Evolutionary conservation across 2,113 vertebrate genomes (phyloP).

Genomic region (Tragulus kanchil): DNA sequence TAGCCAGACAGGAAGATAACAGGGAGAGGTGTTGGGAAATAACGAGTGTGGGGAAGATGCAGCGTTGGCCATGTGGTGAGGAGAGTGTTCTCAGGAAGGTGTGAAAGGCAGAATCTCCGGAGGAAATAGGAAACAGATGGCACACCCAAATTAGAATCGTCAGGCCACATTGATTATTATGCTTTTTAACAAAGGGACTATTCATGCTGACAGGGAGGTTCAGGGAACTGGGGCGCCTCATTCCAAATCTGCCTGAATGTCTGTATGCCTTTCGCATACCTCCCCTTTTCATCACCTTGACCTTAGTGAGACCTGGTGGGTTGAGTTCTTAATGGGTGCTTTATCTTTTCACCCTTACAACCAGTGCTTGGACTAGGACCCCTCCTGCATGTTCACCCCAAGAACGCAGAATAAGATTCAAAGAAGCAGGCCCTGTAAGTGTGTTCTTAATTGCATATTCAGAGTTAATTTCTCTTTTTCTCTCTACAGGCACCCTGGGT

Average conservation of each 20-base stretch:
- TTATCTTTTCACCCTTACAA: rapidly evolving
- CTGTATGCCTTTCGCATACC: rapidly evolving
- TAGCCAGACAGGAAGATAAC: rapidly evolving
- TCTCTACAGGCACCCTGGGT: neutral
- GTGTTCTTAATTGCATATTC: neutral
- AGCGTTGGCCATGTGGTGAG: no score
- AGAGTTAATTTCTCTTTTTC: neutral
- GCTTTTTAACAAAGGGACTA: neutral
- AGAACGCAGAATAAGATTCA: neutral
- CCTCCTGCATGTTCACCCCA: rapidly evolving
- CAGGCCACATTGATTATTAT: rapidly evolving
- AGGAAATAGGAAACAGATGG: neutral
- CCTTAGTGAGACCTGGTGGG: neutral
- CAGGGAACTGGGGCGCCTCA: neutral
- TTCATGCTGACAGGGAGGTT: neutral
- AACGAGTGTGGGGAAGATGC: neutral
- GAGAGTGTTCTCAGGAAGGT: rapidly evolving
- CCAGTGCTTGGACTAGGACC: rapidly evolving
- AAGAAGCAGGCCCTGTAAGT: neutral
- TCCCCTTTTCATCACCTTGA: rapidly evolving
- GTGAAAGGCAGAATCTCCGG: neutral
- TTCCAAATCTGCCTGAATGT: neutral
- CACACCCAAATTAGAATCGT: neutral
- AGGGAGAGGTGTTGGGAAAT: rapidly evolving
- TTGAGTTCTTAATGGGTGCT: rapidly evolving